Percentiles rank a stretch among this genome's conserved stretches.
Evolutionary conservation across 2,797 vertebrate species (phyloP).

Genomic region (Zalophus californianus): DNA sequence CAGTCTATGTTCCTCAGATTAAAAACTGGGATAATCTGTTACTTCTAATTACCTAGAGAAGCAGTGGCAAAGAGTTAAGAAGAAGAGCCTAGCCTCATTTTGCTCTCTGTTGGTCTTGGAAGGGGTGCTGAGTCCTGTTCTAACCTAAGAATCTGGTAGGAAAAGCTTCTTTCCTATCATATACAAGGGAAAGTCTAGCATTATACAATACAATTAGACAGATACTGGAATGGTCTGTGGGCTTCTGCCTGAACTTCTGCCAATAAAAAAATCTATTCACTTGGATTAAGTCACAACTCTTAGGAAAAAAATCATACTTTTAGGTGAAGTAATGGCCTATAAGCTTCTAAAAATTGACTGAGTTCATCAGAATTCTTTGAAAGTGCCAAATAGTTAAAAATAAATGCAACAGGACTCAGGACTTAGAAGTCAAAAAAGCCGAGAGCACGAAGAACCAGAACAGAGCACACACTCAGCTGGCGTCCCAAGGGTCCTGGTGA

Average conservation of each 20-base stretch:
- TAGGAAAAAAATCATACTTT: not conserved
- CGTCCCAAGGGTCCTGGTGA: not conserved
- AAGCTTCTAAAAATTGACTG: not conserved
- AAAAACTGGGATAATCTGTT: not conserved
- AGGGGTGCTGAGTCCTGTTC: not conserved
- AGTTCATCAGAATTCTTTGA: slow-evolving; percentile 29
- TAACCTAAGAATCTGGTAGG: not conserved
- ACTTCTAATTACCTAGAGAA: not conserved
- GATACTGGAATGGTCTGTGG: not conserved
- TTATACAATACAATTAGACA: not conserved
- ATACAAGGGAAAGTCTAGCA: not conserved
- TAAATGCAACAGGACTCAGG: not conserved
- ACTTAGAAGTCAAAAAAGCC: not conserved
- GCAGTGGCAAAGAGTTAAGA: not conserved
- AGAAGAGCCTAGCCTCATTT: not conserved
- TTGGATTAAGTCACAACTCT: slow-evolving; percentile 17
- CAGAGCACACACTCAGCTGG: not conserved
- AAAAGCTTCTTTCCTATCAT: not conserved
- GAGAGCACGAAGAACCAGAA: not conserved
- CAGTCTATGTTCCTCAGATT: not conserved
- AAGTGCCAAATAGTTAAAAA: slow-evolving; percentile 25
- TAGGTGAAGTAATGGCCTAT: not conserved
- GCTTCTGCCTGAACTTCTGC: slow-evolving; percentile 10
- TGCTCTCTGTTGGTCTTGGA: not conserved
- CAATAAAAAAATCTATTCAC: not conserved